These are phyloP conservation scores for Limenitis camilla DNA, from an alignment of 2,888 invertebrate species.

Conservation along the genomic window DNA sequence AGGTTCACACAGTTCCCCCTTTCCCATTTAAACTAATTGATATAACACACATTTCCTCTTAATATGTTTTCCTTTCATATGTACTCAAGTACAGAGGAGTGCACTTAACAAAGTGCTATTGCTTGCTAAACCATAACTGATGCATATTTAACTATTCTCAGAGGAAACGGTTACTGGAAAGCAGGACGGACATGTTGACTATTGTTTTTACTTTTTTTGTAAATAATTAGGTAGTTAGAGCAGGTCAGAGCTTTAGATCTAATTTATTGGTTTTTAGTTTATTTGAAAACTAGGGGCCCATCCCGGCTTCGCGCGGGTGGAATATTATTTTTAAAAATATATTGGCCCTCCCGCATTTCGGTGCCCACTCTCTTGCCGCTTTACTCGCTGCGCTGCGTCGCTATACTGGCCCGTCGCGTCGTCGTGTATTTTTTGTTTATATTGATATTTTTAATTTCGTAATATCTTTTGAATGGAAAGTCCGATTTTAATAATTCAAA, in stretches of 20 bases:
- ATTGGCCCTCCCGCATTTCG: too few species aligned
- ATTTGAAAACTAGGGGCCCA: too few species aligned
- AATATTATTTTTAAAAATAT: too few species aligned
- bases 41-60: background rate
- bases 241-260: background rate
- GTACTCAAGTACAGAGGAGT: slow-evolving; percentile 5
- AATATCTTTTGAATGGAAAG: too few species aligned
- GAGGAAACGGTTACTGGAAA: slow-evolving; percentile 10
- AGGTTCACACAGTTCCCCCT: too few species aligned
- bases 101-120: slow-evolving; percentile 19
- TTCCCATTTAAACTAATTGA: background rate
- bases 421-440: too few species aligned
- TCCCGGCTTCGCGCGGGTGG: too few species aligned
- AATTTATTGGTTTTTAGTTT: background rate
- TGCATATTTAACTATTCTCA: slow-evolving; percentile 13
- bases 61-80: slow-evolving; percentile 1
- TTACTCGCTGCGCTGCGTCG: too few species aligned
- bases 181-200: slow-evolving; percentile 2
- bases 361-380: too few species aligned
- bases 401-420: too few species aligned
- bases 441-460: too few species aligned
- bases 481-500: too few species aligned
- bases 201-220: background rate
- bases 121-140: slow-evolving; percentile 10
- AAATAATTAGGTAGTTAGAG: slow-evolving; percentile 3